A percentile compares a stretch with the other conserved stretches of the same genome.
Evolutionary conservation across 2,888 invertebrate genomes (phyloP).

Genomic region (Flexamia atlantica): DNA sequence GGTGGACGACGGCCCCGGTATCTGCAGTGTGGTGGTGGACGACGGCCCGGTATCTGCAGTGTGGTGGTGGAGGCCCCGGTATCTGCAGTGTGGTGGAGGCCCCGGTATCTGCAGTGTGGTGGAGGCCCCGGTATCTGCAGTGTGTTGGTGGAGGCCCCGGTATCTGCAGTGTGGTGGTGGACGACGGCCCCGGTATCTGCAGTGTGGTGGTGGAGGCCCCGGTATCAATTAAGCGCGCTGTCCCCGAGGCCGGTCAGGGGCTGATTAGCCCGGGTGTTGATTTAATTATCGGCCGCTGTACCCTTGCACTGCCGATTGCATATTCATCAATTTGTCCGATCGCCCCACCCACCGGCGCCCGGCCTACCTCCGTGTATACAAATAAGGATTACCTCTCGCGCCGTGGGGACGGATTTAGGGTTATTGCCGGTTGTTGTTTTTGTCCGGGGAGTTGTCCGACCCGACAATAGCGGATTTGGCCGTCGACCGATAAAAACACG

Average conservation of each 20-base stretch:
- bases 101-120: too few relatives aligned
- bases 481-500: constrained; percentile 30
- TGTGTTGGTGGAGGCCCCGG: too few relatives aligned
- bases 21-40: too few relatives aligned
- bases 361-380: constrained; percentile 61
- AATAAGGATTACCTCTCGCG: constrained; percentile 64
- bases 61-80: too few relatives aligned
- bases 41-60: too few relatives aligned
- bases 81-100: too few relatives aligned
- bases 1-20: too few relatives aligned
- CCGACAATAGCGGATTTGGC: neutral
- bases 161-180: too few relatives aligned
- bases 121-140: too few relatives aligned
- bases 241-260: constrained; percentile 46
- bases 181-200: too few relatives aligned
- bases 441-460: constrained; percentile 32
- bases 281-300: constrained; percentile 64
- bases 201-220: neutral
- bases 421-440: constrained; percentile 49
- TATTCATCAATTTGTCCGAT: constrained; percentile 66
- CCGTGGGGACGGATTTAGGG: constrained; percentile 54
- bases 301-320: constrained; percentile 63
- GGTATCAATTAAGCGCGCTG: constrained; percentile 53
- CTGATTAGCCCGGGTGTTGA: constrained; percentile 65
- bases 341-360: constrained; percentile 35